phyloP scores from a whole-genome alignment of 2,797 vertebrate species.

The Mormyrus proboscirostris region DNA sequence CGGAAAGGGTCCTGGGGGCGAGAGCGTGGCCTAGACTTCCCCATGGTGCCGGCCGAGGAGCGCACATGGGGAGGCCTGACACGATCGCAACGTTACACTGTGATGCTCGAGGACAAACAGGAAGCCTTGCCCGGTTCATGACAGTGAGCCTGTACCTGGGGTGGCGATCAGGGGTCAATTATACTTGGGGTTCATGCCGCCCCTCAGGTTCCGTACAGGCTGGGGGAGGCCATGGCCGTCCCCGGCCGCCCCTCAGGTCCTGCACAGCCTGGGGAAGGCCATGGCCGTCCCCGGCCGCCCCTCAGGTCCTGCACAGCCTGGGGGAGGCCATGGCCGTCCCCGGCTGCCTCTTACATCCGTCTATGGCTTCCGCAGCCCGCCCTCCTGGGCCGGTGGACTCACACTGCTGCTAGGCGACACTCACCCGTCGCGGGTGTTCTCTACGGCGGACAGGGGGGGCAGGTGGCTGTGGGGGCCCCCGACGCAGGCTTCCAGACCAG shows the following conservation, averaged over 20 bases:
- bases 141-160: background rate
- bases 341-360: background rate
- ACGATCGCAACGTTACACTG: background rate
- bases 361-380: background rate
- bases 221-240: background rate
- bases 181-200: background rate
- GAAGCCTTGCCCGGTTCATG: background rate
- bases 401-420: slow-evolving; percentile 35
- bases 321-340: background rate
- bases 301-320: background rate
- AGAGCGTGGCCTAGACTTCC: background rate
- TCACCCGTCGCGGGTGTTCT: slow-evolving; percentile 77
- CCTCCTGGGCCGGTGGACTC: background rate
- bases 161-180: background rate
- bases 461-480: slow-evolving; percentile 73
- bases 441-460: slow-evolving; percentile 68
- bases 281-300: background rate
- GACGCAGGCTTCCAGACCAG: slow-evolving; percentile 69
- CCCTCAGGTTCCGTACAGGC: no score
- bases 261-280: no score
- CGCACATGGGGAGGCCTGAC: background rate
- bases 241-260: background rate
- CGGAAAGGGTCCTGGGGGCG: background rate
- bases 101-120: background rate
- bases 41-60: background rate